phyloP scores from a whole-genome alignment of 2,113 vertebrate genomes.

The Hylia prasina region DNA sequence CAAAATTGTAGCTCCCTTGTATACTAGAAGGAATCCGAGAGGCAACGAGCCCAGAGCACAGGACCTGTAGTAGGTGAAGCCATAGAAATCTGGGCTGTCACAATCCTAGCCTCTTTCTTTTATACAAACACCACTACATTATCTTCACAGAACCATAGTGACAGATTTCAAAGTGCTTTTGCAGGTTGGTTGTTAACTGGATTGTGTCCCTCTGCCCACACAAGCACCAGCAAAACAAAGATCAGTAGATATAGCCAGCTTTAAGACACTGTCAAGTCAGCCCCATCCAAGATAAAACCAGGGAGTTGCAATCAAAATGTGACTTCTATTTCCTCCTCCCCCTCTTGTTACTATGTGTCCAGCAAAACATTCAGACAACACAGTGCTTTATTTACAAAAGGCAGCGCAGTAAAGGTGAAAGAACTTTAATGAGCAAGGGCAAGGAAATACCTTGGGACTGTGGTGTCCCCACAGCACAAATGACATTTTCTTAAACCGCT shows the following conservation, averaged over 20 bases:
- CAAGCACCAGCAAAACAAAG: background rate
- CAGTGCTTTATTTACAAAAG: background rate
- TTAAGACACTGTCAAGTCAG: background rate
- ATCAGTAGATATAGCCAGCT: background rate
- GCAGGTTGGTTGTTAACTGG: background rate
- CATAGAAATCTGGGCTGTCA: background rate
- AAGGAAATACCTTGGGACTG: background rate
- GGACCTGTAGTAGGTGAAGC: background rate
- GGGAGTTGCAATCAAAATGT: background rate
- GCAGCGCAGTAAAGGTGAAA: background rate
- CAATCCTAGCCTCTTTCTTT: background rate
- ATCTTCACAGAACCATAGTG: background rate
- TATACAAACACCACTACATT: background rate
- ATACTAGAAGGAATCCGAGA: background rate
- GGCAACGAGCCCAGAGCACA: background rate
- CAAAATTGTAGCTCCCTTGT: background rate
- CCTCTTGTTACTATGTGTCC: background rate
- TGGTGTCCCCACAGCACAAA: background rate
- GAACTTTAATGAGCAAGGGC: background rate
- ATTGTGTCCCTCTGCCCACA: background rate
- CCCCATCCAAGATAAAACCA: background rate
- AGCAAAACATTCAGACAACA: slow-evolving; percentile 4
- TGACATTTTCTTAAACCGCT: background rate
- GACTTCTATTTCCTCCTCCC: background rate
- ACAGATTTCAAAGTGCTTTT: background rate